Base-by-base conservation (phyloP, 2,888 invertebrate species). In the Sthenelais limicola region DNA sequence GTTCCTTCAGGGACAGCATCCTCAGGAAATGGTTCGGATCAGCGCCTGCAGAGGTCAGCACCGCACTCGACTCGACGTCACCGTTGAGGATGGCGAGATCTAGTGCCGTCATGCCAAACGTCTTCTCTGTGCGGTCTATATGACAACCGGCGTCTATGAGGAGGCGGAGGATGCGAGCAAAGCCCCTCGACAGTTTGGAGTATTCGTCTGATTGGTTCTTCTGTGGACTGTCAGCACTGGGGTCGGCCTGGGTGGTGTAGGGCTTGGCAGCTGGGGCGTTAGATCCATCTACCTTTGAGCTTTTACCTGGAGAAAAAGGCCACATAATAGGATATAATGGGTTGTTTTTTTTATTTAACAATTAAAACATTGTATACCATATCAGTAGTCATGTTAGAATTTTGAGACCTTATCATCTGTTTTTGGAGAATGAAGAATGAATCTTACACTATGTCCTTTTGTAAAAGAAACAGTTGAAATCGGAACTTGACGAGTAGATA, bases 81-180 rank as follows among this genome's bases (percentile, higher is more conserved):
- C 79, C 80, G 47, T 78, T 74, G 15, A 80, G 74, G 18, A 80
- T 76, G 28, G 80, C 78, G 75, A 80, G 76, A 58, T 80, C 80
- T 3, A 80, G 73, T 0, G 80, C 79, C 9, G 79, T 80, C 78
- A 80, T 78, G 12, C 79, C 78, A 33, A 77, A 79, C 9, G 79
- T 75, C 49, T 78, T 73, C 49, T 80, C 80, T 4, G 72, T 74
- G 24, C 62, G 54, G 62, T 80, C 77, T 2, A 78, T 73, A 35
- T 75, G 73, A 48, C 78, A 78, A 24, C 78, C 77, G 21, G 76
- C 67, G 43, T 79, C 75, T 12, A 80, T 73, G 49, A 80, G 73
- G 68, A 78, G 54, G 15, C 74, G 67, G 0, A 80, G 52, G 47
- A 79, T 76, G 35, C 52, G 49, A 3, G 70, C 70, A 28, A 70